Evolutionary conservation across 2,888 invertebrate species (phyloP).

Genomic region (Tridacna crocea): DNA sequence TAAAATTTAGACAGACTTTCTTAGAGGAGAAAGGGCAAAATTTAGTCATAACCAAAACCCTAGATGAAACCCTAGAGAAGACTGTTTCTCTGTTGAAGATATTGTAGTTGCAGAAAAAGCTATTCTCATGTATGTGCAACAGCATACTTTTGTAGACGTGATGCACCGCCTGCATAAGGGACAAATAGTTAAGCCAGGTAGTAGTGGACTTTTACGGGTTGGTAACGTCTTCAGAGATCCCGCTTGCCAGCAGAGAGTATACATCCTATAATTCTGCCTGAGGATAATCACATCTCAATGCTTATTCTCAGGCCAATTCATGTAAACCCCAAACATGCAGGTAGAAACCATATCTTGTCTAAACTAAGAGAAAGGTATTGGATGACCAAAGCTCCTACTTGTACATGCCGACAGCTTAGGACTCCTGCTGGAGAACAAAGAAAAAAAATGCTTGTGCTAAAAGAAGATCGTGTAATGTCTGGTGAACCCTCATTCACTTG

Average conservation of each 20-base stretch:
- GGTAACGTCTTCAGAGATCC: conserved; percentile 33
- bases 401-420: conserved; percentile 32
- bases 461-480: conserved; percentile 35
- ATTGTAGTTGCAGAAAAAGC: not conserved
- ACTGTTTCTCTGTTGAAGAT: not conserved
- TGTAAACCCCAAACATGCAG: conserved; percentile 29
- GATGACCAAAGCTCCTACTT: conserved; percentile 38
- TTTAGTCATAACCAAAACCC: not conserved
- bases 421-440: conserved; percentile 32
- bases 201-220: conserved; percentile 28
- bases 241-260: conserved; percentile 24
- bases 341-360: conserved; percentile 49
- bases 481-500: conserved; percentile 48
- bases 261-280: conserved; percentile 46
- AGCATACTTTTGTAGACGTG: conserved; percentile 21
- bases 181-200: conserved; percentile 11
- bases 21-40: not conserved
- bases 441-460: conserved; percentile 50
- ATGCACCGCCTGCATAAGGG: not conserved
- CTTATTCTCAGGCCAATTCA: conserved; percentile 44
- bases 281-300: conserved; percentile 33
- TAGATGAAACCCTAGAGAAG: not conserved
- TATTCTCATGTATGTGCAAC: conserved; percentile 27
- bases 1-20: conserved; percentile 16
- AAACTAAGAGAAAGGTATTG: conserved; percentile 40